Evolutionary conservation across 1,140 invertebrate genomes (phyloP), one percentile per base, ranked within the genome.

Genomic region (Heliconius himera): DNA sequence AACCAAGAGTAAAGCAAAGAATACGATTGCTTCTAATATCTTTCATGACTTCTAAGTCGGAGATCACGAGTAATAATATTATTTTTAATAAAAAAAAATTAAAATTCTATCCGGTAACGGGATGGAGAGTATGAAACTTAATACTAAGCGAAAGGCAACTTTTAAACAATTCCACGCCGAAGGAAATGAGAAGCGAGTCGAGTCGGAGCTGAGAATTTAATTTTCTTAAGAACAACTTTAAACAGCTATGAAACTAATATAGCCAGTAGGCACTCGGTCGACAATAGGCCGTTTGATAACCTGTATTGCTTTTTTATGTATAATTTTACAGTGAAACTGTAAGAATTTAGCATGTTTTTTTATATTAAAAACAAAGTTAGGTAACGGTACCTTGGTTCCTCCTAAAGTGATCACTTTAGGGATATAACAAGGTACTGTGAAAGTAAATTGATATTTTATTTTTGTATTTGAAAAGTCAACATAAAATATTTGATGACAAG

Each of bases 181-280:
- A 75, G 77, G 82, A 84, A 85, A 84, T 73, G 83, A 81, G 76
- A 79, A 74, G 38, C 76, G 66, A 80, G 74, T 77, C 81, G 72
- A 80, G 74, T 77, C 79, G 74, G 78, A 70, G 76, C 77, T 76
- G 73, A 80, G 83, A 84, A 86, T 84, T 82, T 79, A 82, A 84
- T 86, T 86, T 86, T 78, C 84, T 83, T 84, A 81, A 73, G 81
- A 86, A 77, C 80, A 84, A 86, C 73, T 84, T 86, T 82, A 82
- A 86, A 84, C 77, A 83, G 82, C 78, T 78, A 82, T 80, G 74
- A 83, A 85, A 84, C 84, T 85, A 85, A 84, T 83, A 81, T 81
- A 83, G 80, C 79, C 79, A 82, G 84, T 77, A 41, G 46, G 70
- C 60, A 29, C 76, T 77, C 76, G 26, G 60, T 66, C 13, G 60